Evolutionary conservation across 2,113 vertebrate genomes (phyloP).

Genomic region (Petrocephalus zakoni): DNA sequence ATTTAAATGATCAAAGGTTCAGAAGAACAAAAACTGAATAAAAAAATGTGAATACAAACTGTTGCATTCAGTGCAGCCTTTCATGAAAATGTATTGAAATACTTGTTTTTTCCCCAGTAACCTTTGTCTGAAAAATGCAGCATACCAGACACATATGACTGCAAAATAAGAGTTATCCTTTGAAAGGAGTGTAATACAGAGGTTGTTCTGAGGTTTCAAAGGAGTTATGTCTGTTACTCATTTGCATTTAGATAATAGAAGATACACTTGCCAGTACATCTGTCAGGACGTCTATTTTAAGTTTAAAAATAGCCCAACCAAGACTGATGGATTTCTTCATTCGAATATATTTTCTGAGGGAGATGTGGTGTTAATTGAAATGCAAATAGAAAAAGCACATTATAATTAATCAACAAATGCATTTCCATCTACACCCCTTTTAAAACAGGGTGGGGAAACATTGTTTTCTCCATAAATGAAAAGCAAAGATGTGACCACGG

Average conservation of each 20-base stretch:
- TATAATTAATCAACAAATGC: conserved; percentile 48
- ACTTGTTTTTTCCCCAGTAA: not conserved
- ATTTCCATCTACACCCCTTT: conserved; percentile 45
- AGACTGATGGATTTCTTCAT: conserved; percentile 1
- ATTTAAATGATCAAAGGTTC: not conserved
- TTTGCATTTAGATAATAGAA: conserved; percentile 25
- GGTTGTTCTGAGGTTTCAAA: not conserved
- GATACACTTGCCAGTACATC: conserved; percentile 18
- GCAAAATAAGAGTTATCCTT: not conserved
- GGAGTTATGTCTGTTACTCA: conserved; percentile 8
- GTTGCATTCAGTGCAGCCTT: not conserved
- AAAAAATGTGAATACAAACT: not conserved
- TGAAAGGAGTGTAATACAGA: not conserved
- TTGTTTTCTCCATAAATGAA: conserved; percentile 17
- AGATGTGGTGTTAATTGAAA: conserved; percentile 42
- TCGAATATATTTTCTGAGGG: conserved; percentile 41
- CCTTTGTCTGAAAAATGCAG: not conserved
- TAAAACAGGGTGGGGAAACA: conserved; percentile 27
- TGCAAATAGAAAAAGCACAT: conserved; percentile 51
- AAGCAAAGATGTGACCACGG: conserved; percentile 33
- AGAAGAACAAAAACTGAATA: not conserved
- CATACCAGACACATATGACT: not conserved
- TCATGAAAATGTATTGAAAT: not conserved
- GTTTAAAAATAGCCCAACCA: conserved; percentile 19
- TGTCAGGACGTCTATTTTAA: not conserved